A percentile compares a stretch with the other conserved stretches of the same genome.
phyloP scores from a whole-genome alignment of 2,113 vertebrate species.

The Oreocharis arfaki region DNA sequence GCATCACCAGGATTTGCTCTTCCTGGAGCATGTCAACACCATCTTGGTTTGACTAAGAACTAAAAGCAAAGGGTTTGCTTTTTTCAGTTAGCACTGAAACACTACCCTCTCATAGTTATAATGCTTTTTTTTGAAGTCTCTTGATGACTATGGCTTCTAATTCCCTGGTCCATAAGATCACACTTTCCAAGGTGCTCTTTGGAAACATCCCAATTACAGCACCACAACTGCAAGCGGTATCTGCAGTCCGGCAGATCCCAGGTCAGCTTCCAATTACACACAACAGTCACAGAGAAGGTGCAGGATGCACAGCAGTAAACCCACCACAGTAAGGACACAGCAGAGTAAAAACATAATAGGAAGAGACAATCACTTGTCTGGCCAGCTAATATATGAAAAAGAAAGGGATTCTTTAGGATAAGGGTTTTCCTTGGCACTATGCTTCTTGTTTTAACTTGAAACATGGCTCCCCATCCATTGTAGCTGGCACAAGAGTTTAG shows the following conservation, averaged over 20 bases:
- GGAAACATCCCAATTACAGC: not conserved
- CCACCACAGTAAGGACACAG: not conserved
- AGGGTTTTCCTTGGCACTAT: not conserved
- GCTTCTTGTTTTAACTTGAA: not conserved
- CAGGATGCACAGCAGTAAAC: not conserved
- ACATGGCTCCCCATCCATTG: not conserved
- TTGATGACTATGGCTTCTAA: not conserved
- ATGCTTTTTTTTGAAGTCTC: not conserved
- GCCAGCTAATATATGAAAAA: not conserved
- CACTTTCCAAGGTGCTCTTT: not conserved
- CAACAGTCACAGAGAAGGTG: not conserved
- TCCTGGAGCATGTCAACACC: not conserved
- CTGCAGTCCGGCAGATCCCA: not conserved
- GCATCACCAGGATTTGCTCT: not conserved
- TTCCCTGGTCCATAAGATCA: not conserved
- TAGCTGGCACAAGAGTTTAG: not conserved
- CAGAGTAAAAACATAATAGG: not conserved
- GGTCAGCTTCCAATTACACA: not conserved
- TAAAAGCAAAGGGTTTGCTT: not conserved
- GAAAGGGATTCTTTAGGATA: not conserved
- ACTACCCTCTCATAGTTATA: not conserved
- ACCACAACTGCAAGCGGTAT: not conserved
- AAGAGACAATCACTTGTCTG: not conserved
- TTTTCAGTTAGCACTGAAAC: too few relatives aligned
- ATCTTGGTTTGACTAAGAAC: not conserved